Base-by-base conservation (phyloP, 2,888 invertebrate species). In the Caenorhabditis afra region DNA sequence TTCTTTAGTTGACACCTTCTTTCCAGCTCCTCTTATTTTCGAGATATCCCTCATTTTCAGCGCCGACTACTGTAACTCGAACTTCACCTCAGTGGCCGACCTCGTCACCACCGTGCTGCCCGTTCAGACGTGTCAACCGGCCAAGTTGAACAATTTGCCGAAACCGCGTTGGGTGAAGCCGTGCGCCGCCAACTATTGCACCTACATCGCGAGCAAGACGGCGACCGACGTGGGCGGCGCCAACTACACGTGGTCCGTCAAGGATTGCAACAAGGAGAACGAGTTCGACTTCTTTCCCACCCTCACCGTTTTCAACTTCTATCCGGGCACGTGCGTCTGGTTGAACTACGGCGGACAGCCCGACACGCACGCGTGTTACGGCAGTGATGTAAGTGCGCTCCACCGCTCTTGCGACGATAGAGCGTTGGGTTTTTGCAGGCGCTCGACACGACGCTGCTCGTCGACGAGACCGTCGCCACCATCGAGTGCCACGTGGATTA, bases 251-350 rank as follows among this genome's bases (percentile, higher is more conserved):
- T 79, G 70, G 68, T 44, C 65, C 10, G 70, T 37, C 0, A 66
- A 70, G 35, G 79, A 79, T 5, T 79, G 79, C 41, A 73, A 45
- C 44, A 47, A 61, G 45, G 79, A 79, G 39, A 79, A 79, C 62
- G 83, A 83, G n/a, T 83, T 81, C 44, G 83, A 83, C 44, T 70
- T 83, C 18, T 83, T 83, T 55, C 77, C 81, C 41, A 73, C 78
- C 11, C 68, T 67, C 16, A 74, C 79, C 49, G 70, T 83, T 10
- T 74, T 83, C 62, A 78, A 81, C 29, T 64, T 71, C 16, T 81
- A 79, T 62, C 79, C 83, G 4, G 74, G 71, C 11, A 77, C 67
- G 12, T 83, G 83, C 64, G 81, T 79, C 8, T 67, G 75, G 78
- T 35, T 83, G 35, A 61, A 67, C 18, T 83, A 83, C 45, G 74